A percentile compares a stretch with the other conserved stretches of the same genome.
phyloP scores from a whole-genome alignment of 2,797 vertebrate species.

The Crypturellus tataupa region DNA sequence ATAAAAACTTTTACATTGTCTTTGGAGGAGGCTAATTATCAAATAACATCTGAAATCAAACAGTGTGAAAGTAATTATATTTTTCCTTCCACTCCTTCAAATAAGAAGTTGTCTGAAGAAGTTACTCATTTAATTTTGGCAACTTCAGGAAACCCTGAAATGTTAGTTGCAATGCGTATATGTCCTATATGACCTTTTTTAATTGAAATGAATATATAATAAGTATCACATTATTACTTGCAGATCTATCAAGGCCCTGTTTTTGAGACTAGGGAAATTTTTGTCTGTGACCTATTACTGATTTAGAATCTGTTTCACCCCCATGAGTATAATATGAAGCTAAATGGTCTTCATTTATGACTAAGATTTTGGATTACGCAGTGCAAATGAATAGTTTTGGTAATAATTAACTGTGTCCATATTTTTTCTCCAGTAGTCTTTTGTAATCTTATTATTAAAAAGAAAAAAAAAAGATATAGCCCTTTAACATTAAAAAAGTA shows the following conservation, averaged over 20 bases:
- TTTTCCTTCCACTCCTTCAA: accelerated
- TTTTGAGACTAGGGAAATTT: neutral
- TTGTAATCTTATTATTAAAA: neutral
- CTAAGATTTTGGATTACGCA: neutral
- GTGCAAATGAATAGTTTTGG: neutral
- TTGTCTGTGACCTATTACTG: neutral
- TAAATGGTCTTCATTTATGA: neutral
- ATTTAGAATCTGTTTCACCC: neutral
- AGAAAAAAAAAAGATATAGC: neutral
- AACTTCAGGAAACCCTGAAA: neutral
- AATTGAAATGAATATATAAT: neutral
- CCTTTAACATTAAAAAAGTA: too few relatives aligned
- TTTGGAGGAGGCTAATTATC: neutral
- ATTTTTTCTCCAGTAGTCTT: neutral
- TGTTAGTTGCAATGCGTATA: neutral
- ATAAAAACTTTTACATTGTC: neutral
- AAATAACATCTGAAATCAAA: neutral
- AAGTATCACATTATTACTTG: neutral
- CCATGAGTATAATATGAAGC: neutral
- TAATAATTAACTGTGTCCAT: neutral
- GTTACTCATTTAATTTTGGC: neutral
- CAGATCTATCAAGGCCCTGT: neutral
- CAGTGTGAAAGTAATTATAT: neutral
- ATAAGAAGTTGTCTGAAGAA: neutral
- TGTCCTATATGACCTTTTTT: neutral